phyloP scores from a whole-genome alignment of 1,140 invertebrate genomes.

The Stenopsyche tienmushanensis region DNA sequence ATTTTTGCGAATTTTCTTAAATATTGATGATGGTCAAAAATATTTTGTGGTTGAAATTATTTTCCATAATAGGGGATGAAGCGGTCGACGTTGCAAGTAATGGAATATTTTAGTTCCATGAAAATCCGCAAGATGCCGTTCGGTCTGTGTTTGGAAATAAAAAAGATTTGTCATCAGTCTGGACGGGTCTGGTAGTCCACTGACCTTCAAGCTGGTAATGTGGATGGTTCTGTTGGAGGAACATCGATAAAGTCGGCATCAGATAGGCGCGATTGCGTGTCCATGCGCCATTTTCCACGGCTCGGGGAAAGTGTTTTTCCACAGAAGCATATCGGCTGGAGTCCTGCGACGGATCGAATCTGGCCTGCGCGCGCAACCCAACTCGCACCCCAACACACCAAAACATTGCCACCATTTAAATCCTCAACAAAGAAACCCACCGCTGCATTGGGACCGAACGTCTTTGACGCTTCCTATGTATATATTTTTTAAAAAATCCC shows the following conservation, averaged over 20 bases:
- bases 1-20: no score
- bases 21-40: no score
- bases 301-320: conserved; percentile 6
- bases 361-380: conserved; percentile 1
- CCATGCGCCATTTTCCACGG: background rate
- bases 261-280: conserved; percentile 1
- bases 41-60: no score
- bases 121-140: no score
- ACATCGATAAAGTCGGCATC: background rate
- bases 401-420: no score
- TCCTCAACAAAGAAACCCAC: background rate
- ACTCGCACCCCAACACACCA: background rate
- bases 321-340: background rate
- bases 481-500: no score
- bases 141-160: no score
- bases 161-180: no score
- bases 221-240: background rate
- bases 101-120: no score
- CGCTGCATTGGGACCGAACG: background rate
- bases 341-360: conserved; percentile 9
- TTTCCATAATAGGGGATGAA: no score
- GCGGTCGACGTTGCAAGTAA: no score
- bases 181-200: background rate
- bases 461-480: no score
- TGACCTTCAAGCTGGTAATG: background rate